phyloP scores from a whole-genome alignment of 1,140 invertebrate species.

The Papilio helenus region DNA sequence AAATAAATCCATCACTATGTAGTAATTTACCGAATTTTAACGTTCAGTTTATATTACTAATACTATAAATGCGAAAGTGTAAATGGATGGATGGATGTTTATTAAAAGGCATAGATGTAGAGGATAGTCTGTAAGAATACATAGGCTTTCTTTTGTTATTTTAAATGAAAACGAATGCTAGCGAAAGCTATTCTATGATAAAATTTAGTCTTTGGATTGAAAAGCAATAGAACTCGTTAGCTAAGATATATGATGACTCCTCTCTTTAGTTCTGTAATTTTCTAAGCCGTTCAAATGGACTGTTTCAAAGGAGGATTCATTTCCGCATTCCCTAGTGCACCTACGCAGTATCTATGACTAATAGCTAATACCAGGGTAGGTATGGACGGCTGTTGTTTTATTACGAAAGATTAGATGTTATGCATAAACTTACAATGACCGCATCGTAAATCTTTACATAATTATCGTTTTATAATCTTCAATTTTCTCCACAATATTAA shows the following conservation, averaged over 20 bases:
- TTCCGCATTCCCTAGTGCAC: constrained; percentile 42
- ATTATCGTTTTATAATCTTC: neutral
- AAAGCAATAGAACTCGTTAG: neutral
- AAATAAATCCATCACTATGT: no score
- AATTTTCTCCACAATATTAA: neutral
- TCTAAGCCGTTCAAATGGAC: neutral
- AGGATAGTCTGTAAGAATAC: no score
- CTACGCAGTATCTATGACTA: constrained; percentile 43
- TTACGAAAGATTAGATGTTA: constrained; percentile 31
- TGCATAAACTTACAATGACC: constrained; percentile 5
- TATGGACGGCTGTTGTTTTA: neutral
- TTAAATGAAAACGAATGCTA: no score
- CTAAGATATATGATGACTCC: neutral
- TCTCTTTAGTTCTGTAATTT: constrained; percentile 6
- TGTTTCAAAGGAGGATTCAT: neutral
- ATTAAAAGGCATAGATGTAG: no score
- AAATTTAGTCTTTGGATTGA: neutral
- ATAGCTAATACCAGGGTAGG: constrained; percentile 40
- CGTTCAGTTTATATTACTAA: no score
- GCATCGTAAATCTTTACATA: constrained; percentile 7
- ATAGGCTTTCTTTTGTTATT: no score
- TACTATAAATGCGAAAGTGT: no score
- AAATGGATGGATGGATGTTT: no score
- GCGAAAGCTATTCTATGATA: no score
- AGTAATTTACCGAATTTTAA: no score